Conservation (phyloP, 2,888 invertebrate genomes). For the Gortyna flavago region DNA sequence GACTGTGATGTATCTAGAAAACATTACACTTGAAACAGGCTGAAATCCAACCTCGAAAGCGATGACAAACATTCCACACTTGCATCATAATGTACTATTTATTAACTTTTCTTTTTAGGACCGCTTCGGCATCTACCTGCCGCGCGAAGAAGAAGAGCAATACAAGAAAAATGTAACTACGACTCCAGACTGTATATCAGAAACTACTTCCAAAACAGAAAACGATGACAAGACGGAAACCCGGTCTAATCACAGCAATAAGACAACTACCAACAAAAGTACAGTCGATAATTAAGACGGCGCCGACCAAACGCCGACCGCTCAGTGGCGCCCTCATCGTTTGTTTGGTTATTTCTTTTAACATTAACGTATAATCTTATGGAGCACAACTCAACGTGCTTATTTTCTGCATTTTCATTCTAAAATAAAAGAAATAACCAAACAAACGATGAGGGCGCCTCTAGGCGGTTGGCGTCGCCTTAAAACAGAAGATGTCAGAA, state of each 20-base stretch:
- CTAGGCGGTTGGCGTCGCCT: too few species aligned
- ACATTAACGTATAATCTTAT: too few species aligned
- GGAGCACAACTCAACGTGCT: too few species aligned
- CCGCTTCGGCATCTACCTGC: constrained; percentile 85
- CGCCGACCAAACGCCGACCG: too few species aligned
- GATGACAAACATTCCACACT: neutral
- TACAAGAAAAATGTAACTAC: constrained; percentile 74
- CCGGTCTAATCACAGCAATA: constrained; percentile 69
- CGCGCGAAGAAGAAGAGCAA: constrained; percentile 61
- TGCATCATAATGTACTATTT: neutral
- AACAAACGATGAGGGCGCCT: too few species aligned
- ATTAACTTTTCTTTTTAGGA: constrained; percentile 71
- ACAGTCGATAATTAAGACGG: neutral
- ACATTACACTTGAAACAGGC: neutral
- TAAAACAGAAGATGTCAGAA: neutral
- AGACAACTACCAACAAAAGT: constrained; percentile 62
- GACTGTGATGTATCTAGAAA: neutral
- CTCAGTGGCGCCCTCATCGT: too few species aligned
- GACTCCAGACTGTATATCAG: constrained; percentile 74
- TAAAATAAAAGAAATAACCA: too few species aligned
- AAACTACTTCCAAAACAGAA: neutral
- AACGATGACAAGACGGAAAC: constrained; percentile 20
- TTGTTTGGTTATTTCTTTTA: too few species aligned
- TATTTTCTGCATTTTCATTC: too few species aligned
- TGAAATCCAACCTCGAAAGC: neutral